Conservation (phyloP, 2,888 invertebrate genomes). For the Vandiemenella viatica region DNA sequence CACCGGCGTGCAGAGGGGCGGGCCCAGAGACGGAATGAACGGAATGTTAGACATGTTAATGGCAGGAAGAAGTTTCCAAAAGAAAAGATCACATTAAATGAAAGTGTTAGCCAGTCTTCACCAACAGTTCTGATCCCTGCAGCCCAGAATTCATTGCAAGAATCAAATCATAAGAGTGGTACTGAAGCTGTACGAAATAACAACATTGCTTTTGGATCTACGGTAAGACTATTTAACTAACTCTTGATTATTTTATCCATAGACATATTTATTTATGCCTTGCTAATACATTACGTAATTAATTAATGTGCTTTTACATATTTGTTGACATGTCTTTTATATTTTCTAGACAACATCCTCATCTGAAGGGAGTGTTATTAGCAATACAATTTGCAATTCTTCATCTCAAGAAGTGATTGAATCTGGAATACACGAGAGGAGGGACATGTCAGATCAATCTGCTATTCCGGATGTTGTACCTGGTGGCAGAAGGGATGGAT, state of each 20-base stretch:
- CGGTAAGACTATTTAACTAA: not conserved
- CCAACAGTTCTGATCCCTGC: not conserved
- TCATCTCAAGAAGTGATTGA: conserved; percentile 4
- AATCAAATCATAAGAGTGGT: not conserved
- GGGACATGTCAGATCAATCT: conserved; percentile 6
- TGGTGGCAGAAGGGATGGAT: not conserved
- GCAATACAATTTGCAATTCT: not conserved
- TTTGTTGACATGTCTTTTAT: no score
- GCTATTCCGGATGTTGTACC: not conserved
- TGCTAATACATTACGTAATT: no score
- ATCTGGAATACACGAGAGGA: conserved; percentile 7
- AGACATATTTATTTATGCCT: no score
- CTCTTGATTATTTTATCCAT: no score
- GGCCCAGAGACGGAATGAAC: conserved; percentile 10
- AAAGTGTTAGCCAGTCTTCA: not conserved
- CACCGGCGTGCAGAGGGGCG: conserved; percentile 11
- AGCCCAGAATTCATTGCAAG: not conserved
- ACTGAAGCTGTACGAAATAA: not conserved
- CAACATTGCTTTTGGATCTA: not conserved
- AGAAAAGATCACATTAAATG: conserved; percentile 1
- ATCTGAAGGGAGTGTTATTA: not conserved
- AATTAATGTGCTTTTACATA: no score
- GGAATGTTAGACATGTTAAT: conserved; percentile 6
- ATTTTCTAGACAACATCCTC: not conserved
- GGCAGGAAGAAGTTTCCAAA: conserved; percentile 9